These are phyloP conservation scores for Rhynchomys soricoides DNA, from an alignment of 2,113 vertebrate species.

Conservation along the genomic window DNA sequence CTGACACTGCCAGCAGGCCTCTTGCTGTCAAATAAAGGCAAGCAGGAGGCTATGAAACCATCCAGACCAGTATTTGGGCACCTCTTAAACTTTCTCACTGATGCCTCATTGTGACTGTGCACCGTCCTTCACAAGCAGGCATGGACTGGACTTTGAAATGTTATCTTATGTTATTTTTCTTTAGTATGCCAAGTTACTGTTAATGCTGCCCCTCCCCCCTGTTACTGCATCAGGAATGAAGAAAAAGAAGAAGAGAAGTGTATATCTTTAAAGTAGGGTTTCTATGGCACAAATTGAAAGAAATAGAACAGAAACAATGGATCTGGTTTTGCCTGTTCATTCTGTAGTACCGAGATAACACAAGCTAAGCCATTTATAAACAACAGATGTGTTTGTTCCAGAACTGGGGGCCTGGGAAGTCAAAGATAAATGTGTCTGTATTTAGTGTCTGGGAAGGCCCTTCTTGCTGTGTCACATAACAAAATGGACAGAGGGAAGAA, in stretches of 20 bases:
- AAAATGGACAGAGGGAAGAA: not conserved
- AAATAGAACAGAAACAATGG: not conserved
- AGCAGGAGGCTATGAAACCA: not conserved
- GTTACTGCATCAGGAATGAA: not conserved
- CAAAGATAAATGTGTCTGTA: not conserved
- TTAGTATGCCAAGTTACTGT: not conserved
- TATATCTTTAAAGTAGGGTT: not conserved
- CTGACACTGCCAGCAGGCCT: not conserved
- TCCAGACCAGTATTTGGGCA: not conserved
- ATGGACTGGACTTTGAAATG: not conserved
- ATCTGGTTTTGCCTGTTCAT: not conserved
- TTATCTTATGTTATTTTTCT: not conserved
- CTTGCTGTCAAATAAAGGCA: not conserved
- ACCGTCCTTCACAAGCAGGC: not conserved
- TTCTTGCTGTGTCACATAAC: not conserved
- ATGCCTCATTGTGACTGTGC: not conserved
- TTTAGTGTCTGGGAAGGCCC: not conserved
- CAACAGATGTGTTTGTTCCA: not conserved
- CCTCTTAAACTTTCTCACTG: not conserved
- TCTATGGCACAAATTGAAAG: not conserved
- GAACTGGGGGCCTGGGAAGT: not conserved
- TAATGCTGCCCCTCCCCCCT: not conserved
- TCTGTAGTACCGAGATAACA: not conserved
- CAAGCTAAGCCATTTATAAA: not conserved
- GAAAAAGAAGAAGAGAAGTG: fast-evolving